Percentiles rank a stretch among this genome's conserved stretches.
phyloP scores from a whole-genome alignment of 2,888 invertebrate species.

The Rotaria magnacalcarata region DNA sequence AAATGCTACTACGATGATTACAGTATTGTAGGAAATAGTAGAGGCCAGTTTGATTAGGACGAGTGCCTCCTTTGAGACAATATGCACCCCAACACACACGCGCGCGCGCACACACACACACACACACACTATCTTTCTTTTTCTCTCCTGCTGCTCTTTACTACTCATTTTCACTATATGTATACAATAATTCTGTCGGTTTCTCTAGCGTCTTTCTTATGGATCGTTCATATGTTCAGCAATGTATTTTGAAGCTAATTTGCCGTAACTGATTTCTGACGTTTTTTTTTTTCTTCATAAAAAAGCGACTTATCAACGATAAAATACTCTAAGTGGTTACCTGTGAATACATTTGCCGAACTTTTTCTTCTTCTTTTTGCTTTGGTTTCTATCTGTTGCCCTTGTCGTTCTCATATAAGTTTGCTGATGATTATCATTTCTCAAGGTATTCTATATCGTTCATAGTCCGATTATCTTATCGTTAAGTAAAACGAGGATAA shows the following conservation, averaged over 20 bases:
- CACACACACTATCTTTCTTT: not conserved
- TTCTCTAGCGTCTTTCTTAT: not conserved
- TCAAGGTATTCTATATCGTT: not conserved
- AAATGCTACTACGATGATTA: not conserved
- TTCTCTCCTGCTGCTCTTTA: not conserved
- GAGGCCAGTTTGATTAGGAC: constrained; percentile 9
- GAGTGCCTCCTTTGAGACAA: constrained; percentile 12
- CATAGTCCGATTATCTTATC: not conserved
- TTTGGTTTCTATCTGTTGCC: not conserved
- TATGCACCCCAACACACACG: not conserved
- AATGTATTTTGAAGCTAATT: not conserved
- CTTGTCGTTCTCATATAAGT: not conserved
- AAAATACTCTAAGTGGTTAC: not conserved
- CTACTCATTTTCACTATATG: not conserved
- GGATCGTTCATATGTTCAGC: not conserved
- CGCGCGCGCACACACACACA: not conserved
- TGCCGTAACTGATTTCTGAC: not conserved
- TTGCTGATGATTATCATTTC: not conserved
- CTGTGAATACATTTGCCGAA: not conserved
- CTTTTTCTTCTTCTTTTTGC: not conserved
- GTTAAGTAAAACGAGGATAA: not conserved
- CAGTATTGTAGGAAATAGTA: not conserved
- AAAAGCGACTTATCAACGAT: not conserved
- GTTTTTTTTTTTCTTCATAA: not conserved
- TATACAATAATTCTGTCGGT: not conserved